Base-by-base conservation (phyloP, 2,888 invertebrate species). In the Pammene fasciana region DNA sequence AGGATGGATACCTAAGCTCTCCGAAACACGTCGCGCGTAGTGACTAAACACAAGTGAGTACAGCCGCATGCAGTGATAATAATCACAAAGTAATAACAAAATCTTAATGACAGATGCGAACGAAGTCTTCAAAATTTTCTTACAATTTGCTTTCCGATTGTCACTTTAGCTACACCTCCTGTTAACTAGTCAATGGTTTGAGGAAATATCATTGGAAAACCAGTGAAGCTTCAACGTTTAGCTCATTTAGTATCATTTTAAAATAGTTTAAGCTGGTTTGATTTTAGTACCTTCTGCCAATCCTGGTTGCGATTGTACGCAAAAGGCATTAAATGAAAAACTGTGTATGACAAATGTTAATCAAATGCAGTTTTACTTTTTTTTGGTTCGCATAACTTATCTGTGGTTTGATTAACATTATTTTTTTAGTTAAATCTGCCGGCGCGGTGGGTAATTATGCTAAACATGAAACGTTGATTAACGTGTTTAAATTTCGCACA, bases 131-230 rank as follows among this genome's bases (percentile, higher is more conserved):
- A 26, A 26, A 0, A 13, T 26, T 26, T 16, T 16, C 10, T 13
- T 16, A 48, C 5, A 5, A 10, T 48, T 16, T 48, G 8, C 8
- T 10, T 50, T 26, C 18, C 50, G 26, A 50, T 50, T 50, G 50
- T 50, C 9, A 9, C 16, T 6, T 50, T 26, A 6, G 50, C n/a
- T n/a, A n/a, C 50, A 18, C 26, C 18, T 11, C 50, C 50, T 26
- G 74, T 75, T 82, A 79, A 85, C 90, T 90, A 90, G 89, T 89
- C 90, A 89, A 85, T 82, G 81, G 86, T 86, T 86, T 86, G 86
- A 83, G 79, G 81, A 79, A 82, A 80, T 82, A 75, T 81, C 74
- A 76, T 81, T 82, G 79, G 79, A 75, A 73, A 79, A 76, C 81
- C 82, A 81, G 79, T 84, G 84, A 82, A 78, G 78, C 81, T 86